These are phyloP conservation scores for Ectobius pallidus DNA, from an alignment of 2,888 invertebrate genomes.

Conservation along the genomic window DNA sequence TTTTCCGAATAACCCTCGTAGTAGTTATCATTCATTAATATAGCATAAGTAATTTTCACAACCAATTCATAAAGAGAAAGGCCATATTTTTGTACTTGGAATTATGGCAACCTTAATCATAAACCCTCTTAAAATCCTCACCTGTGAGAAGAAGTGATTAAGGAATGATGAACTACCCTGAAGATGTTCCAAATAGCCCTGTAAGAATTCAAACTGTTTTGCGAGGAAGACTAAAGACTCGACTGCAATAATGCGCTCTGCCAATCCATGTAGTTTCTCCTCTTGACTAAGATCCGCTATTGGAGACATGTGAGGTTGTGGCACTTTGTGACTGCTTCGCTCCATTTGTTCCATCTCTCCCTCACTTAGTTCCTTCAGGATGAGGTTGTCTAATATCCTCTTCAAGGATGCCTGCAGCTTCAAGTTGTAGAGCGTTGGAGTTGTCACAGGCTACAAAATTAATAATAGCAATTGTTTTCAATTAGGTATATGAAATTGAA, in stretches of 20 bases:
- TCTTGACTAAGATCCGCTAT: constrained; percentile 70
- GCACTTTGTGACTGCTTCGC: constrained; percentile 49
- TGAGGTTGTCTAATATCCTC: constrained; percentile 75
- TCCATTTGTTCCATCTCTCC: background rate
- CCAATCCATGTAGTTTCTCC: constrained; percentile 79
- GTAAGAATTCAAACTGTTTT: constrained; percentile 83
- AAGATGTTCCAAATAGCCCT: constrained; percentile 83
- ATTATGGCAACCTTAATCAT: too few species aligned
- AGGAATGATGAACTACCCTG: constrained; percentile 68
- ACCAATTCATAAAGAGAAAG: too few species aligned
- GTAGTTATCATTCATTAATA: too few species aligned
- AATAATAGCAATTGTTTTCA: too few species aligned
- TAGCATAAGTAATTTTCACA: too few species aligned
- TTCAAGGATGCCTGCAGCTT: constrained; percentile 77
- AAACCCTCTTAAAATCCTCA: too few species aligned
- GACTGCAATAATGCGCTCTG: constrained; percentile 87
- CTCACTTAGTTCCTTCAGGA: constrained; percentile 22
- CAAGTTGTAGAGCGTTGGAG: constrained; percentile 64
- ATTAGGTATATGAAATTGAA: too few species aligned
- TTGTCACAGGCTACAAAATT: constrained; percentile 58
- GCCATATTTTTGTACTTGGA: too few species aligned
- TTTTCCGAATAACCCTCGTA: too few species aligned
- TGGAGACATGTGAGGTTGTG: constrained; percentile 64
- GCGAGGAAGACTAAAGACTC: constrained; percentile 92
- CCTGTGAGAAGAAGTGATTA: constrained; percentile 69